These are phyloP conservation scores for Camponotus vicinus DNA, from an alignment of 1,140 invertebrate genomes.

Conservation along the genomic window DNA sequence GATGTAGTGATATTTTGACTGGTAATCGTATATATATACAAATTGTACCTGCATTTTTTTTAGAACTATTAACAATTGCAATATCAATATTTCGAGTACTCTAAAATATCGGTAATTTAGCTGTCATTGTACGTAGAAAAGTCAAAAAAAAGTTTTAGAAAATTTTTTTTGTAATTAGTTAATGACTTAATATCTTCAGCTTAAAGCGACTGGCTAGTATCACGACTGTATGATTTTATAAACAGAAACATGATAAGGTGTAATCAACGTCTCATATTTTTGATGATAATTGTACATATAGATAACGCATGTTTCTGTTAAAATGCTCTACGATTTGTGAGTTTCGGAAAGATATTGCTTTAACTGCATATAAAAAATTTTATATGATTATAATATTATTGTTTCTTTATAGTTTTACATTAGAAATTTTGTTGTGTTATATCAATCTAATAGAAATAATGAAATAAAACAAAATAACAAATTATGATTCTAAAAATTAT, in stretches of 20 bases:
- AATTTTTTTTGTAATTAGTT: neutral
- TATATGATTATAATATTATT: neutral
- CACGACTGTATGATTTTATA: neutral
- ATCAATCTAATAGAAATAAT: neutral
- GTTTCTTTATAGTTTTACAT: neutral
- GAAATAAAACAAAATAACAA: neutral
- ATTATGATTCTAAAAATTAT: conserved; percentile 23
- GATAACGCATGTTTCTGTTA: conserved; percentile 11
- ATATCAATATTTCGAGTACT: conserved; percentile 26
- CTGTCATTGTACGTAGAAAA: conserved; percentile 2
- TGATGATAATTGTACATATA: conserved; percentile 14
- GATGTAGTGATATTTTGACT: conserved; percentile 22
- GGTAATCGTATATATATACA: conserved; percentile 11
- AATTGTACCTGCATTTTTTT: conserved; percentile 42
- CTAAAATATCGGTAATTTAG: conserved; percentile 17
- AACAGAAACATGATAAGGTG: conserved; percentile 32
- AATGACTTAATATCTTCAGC: neutral
- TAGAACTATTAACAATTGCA: neutral
- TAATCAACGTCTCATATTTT: conserved; percentile 26
- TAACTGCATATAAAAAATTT: conserved; percentile 8
- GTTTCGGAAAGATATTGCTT: neutral
- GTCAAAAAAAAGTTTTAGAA: neutral
- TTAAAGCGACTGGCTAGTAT: conserved; percentile 11
- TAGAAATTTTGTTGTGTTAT: conserved; percentile 9
- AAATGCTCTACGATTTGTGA: neutral